A percentile compares a stretch with the other conserved stretches of the same genome.
phyloP scores from a whole-genome alignment of 2,888 invertebrate species.

The Baronia brevicornis region DNA sequence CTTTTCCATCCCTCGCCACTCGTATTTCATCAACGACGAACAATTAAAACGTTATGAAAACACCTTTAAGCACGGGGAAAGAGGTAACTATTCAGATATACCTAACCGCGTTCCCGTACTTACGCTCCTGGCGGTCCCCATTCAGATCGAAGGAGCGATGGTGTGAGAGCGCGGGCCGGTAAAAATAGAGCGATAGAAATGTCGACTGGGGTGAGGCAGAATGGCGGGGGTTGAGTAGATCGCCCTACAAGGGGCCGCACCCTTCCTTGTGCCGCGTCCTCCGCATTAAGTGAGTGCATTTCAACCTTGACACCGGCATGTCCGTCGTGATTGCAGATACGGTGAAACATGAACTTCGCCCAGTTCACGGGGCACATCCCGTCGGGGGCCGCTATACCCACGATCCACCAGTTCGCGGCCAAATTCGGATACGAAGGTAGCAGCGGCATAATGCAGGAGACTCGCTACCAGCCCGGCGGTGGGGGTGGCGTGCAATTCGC shows the following conservation, averaged over 20 bases:
- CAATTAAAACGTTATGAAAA: conserved; percentile 60
- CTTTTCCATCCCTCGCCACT: conserved; percentile 35
- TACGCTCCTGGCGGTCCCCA: conserved; percentile 22
- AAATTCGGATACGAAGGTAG: conserved; percentile 77
- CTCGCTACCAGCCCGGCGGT: conserved; percentile 47
- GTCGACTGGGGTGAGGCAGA: conserved; percentile 68
- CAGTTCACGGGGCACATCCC: conserved; percentile 89
- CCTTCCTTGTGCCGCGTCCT: conserved; percentile 40
- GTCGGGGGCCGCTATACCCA: conserved; percentile 82
- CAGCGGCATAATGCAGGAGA: conserved; percentile 56
- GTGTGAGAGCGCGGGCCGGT: conserved; percentile 67
- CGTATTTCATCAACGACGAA: conserved; percentile 51
- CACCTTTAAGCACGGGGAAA: conserved; percentile 30
- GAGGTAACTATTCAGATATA: conserved; percentile 44
- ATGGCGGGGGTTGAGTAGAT: conserved; percentile 71
- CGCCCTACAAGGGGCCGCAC: conserved; percentile 59
- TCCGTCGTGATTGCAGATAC: conserved; percentile 20
- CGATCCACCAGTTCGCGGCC: conserved; percentile 89
- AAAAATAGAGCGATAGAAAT: conserved; percentile 70
- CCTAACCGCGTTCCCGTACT: conserved; percentile 19
- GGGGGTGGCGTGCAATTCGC: conserved; percentile 54
- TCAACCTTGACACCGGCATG: conserved; percentile 21
- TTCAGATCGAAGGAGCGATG: conserved; percentile 34
- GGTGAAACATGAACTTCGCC: conserved; percentile 84
- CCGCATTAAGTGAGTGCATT: conserved; percentile 19